Evolutionary conservation across 2,113 vertebrate species (phyloP).

Genomic region (Myodes glareolus): DNA sequence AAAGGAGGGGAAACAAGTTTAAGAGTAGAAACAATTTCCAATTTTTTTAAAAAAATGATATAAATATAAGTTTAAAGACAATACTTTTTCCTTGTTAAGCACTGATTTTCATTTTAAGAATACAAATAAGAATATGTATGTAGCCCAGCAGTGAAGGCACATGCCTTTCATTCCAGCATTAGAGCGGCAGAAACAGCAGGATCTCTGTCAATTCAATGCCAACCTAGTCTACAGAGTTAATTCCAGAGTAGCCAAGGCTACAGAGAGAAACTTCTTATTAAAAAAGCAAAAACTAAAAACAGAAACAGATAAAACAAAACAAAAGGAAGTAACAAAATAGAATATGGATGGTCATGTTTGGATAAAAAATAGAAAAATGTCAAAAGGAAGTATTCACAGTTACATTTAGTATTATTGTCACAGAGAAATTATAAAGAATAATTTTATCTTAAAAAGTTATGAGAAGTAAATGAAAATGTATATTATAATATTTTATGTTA

Average conservation of each 20-base stretch:
- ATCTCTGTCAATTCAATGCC: neutral
- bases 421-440: neutral
- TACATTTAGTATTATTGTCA: too few species aligned
- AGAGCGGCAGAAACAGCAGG: neutral
- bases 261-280: neutral
- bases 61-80: neutral
- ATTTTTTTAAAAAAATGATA: neutral
- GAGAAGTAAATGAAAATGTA: neutral
- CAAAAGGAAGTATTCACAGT: neutral
- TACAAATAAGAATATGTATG: neutral
- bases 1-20: neutral
- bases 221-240: neutral
- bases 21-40: neutral
- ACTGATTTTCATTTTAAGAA: slow-evolving; percentile 35
- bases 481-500: too few species aligned
- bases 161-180: neutral
- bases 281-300: neutral
- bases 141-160: neutral
- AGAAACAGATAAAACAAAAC: neutral
- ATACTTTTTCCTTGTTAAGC: neutral
- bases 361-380: neutral
- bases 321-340: neutral
- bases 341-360: neutral
- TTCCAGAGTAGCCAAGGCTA: neutral
- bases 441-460: neutral